These are phyloP conservation scores for Porites australiensis DNA, from an alignment of 64 coral and sea anemone genomes.

Conservation along the genomic window DNA sequence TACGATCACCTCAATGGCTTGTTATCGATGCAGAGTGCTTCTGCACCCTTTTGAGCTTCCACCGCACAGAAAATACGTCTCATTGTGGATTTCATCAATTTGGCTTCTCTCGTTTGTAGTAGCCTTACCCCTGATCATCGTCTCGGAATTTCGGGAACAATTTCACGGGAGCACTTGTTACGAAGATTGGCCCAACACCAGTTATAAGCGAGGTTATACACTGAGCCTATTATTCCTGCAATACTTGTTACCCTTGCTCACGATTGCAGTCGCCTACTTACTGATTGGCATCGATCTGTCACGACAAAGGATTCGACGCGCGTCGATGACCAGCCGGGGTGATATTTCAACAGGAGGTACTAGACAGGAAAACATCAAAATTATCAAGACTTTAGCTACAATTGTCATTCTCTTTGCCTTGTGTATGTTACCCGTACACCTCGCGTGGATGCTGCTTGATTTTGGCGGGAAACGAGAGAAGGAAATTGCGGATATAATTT, in stretches of 20 bases:
- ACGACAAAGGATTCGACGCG: conserved; percentile 35
- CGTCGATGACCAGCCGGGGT: conserved; percentile 23
- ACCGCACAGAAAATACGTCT: conserved; percentile 43
- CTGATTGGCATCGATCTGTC: conserved; percentile 73
- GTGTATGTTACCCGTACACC: conserved; percentile 65
- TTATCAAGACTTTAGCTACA: conserved; percentile 61
- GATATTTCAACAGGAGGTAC: conserved; percentile 24
- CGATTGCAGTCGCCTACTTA: conserved; percentile 68
- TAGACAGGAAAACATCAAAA: conserved; percentile 56
- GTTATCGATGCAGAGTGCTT: conserved; percentile 78
- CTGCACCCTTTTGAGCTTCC: conserved; percentile 79
- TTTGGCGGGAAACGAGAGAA: conserved; percentile 58
- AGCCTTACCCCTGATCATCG: conserved; percentile 74
- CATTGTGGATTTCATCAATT: conserved; percentile 67
- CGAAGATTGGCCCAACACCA: conserved; percentile 44
- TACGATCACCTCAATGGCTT: conserved; percentile 87
- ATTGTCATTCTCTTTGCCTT: conserved; percentile 66
- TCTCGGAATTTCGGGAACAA: conserved; percentile 38
- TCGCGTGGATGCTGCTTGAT: conserved; percentile 63
- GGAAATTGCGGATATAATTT: conserved; percentile 30
- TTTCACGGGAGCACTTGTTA: conserved; percentile 32
- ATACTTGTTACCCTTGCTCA: conserved; percentile 62
- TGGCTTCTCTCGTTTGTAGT: conserved; percentile 72
- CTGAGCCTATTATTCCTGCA: conserved; percentile 34
- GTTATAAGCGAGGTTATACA: conserved; percentile 44